Evolutionary conservation across 2,797 vertebrate species (phyloP).

Genomic region (Fringilla coelebs): DNA sequence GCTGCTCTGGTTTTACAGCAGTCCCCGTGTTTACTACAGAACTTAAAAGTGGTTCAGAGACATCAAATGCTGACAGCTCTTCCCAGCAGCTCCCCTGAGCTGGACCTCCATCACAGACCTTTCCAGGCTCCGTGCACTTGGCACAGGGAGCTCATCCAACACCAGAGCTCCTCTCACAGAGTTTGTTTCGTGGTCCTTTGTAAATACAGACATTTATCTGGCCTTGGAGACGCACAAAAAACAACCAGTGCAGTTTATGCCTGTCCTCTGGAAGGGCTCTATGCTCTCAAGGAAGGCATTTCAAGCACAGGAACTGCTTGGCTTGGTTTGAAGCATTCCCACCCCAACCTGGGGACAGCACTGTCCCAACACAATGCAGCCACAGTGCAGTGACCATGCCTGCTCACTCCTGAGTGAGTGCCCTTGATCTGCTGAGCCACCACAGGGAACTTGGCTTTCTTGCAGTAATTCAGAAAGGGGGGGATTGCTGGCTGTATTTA

Average conservation of each 20-base stretch:
- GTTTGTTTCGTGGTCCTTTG: slow-evolving; percentile 5
- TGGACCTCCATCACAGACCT: slow-evolving; percentile 10
- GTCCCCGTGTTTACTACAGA: slow-evolving; percentile 2
- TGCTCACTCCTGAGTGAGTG: slow-evolving; percentile 1
- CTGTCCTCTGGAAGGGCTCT: background rate
- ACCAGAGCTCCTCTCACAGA: background rate
- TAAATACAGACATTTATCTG: slow-evolving; percentile 37
- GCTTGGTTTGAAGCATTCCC: background rate
- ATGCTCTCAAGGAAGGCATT: slow-evolving; percentile 12
- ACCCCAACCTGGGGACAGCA: background rate
- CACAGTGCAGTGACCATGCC: background rate
- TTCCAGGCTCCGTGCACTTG: background rate
- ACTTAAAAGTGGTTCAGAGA: background rate
- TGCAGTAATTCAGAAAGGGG: slow-evolving; percentile 11
- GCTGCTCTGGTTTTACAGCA: background rate
- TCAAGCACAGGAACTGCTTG: slow-evolving; percentile 6
- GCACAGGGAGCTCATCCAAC: background rate
- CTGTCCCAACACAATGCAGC: background rate
- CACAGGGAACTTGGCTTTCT: slow-evolving; percentile 18
- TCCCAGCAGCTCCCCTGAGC: slow-evolving; percentile 3
- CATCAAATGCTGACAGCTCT: slow-evolving; percentile 22
- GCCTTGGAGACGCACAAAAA: background rate
- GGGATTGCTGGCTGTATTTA: slow-evolving; percentile 13
- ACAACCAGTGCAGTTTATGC: background rate
- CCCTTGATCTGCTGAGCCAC: slow-evolving; percentile 30